Base-by-base conservation (phyloP, 2,888 invertebrate species). In the Microchrysa polita region DNA sequence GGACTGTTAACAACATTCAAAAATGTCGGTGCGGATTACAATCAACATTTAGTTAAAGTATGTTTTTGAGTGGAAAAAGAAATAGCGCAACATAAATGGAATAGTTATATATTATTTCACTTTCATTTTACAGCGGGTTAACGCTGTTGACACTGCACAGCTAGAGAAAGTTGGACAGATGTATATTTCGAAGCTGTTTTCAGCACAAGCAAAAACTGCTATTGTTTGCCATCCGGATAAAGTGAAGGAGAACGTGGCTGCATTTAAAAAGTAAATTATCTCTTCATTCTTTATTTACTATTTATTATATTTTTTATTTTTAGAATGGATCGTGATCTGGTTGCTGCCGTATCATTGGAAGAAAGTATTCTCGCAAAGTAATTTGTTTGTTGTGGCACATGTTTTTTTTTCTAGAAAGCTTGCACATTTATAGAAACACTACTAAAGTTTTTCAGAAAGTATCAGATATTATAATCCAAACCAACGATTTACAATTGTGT, bases 201-300 rank as follows among this genome's bases (percentile, higher is more conserved):
- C 91, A 79, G 83, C 83, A 14, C 80, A 84, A 74, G 86, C 89
- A 67, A 89, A 89, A 80, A 89, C 92, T n/a, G 89, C 91, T 18
- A 85, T 94, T 77, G 92, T 92, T 40, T 94, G 93, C 81, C 92
- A 93, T 82, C 92, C 93, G 12, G 87, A 90, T 74, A 93, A 93
- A 84, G 90, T 91, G 1, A 73, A 72, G 27, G 78, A 78, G 48
- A 75, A 77, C 69, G 40, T 69, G 1, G 18, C 67, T 18, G 77
- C 73, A 61, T 78, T 78, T 75, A 9, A 55, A 22, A 42, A 42
- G 75, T 77, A 72, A 67, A 61, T 23, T 69, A n/a, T 59, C 44
- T 69, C 18, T 53, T 12, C 42, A 34, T 69, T 34, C 7, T 34
- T 34, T 34, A 7, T 34, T 53, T 9, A 5, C 52, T 7, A n/a